Evolutionary conservation across 2,113 vertebrate genomes (phyloP), one percentile per base, ranked within the genome.

Genomic region (Crotalus helleri): DNA sequence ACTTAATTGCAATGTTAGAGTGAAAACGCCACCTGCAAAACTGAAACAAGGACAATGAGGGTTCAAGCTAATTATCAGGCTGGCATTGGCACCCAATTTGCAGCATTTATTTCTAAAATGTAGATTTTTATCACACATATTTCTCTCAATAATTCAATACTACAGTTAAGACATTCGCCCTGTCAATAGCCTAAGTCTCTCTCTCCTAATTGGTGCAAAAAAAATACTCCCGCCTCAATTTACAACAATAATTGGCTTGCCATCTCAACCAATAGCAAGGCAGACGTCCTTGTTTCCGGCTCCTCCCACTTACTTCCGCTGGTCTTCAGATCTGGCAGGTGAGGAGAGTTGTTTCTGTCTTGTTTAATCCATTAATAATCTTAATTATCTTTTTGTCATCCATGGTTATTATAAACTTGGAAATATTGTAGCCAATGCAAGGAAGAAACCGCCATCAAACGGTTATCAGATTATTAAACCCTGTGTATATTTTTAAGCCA

Each of bases 311-410:
- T 21, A 0, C 74, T 81, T 44, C 74, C 74, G 17, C 8, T 81
- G 39, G 21, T 6, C 33, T 33, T 8, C 69, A 39, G 69, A 1
- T 19, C 15, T 8, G 0, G 33, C 15, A 21, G 69, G 69, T 81
- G 39, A 39, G 69, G 15, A 0, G 1, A 0, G 0, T 0, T 9
- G 0, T 9, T 44, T 44, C 1, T 0, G 8, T 10, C 1, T 0
- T 1, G 74, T 1, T 3, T 6, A 81, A 81, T 81, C 74, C 74
- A 4, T 81, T 44, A 0, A 21, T 21, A 44, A 81, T 81, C 33
- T 44, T 44, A 44, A 39, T 81, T 21, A 21, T 10, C 2, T 44
- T 21, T 81, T 44, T 21, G 74, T 13, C 74, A 81, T 81, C 74
- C 74, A 17, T 0, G 7, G 17, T 39, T 44, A 3, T 81, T 39